Evolutionary conservation across 2,797 vertebrate species (phyloP).

Genomic region (Sphenodon punctatus): DNA sequence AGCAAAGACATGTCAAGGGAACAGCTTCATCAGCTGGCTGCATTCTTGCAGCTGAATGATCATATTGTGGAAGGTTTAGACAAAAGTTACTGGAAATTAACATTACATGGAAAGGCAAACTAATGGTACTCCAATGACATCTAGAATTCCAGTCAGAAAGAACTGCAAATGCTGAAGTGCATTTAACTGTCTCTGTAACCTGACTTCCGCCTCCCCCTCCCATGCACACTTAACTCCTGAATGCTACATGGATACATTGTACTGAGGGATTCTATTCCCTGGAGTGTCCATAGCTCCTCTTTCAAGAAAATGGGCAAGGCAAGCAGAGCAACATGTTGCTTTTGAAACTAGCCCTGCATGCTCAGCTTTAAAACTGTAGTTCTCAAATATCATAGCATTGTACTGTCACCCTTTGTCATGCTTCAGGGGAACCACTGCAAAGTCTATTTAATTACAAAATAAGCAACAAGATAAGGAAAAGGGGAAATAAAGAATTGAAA

Average conservation of each 20-base stretch:
- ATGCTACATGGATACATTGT: not conserved
- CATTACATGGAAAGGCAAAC: conserved; percentile 23
- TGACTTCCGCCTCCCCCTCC: too few species aligned
- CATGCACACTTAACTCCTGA: not conserved
- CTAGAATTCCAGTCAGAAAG: not conserved
- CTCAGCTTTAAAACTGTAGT: not conserved
- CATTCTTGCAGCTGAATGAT: conserved; percentile 24
- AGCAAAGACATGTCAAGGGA: not conserved
- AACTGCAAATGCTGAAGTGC: conserved; percentile 10
- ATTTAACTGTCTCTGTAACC: conserved; percentile 2
- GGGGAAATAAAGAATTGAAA: conserved; percentile 33
- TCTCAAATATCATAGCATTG: not conserved
- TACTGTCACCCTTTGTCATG: conserved; percentile 38
- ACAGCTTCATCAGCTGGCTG: not conserved
- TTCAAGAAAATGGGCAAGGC: not conserved
- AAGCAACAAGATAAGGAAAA: conserved; percentile 37
- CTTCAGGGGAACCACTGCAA: conserved; percentile 31
- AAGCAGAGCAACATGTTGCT: rapidly evolving
- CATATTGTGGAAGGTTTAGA: conserved; percentile 24
- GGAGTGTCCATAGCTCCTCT: not conserved
- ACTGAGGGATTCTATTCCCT: not conserved
- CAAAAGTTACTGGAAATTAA: conserved; percentile 35
- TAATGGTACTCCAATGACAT: conserved; percentile 14
- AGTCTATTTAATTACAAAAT: conserved; percentile 25
- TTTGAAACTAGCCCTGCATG: not conserved